phyloP scores from a whole-genome alignment of 1,140 invertebrate genomes.

The Drosophila watanabei region DNA sequence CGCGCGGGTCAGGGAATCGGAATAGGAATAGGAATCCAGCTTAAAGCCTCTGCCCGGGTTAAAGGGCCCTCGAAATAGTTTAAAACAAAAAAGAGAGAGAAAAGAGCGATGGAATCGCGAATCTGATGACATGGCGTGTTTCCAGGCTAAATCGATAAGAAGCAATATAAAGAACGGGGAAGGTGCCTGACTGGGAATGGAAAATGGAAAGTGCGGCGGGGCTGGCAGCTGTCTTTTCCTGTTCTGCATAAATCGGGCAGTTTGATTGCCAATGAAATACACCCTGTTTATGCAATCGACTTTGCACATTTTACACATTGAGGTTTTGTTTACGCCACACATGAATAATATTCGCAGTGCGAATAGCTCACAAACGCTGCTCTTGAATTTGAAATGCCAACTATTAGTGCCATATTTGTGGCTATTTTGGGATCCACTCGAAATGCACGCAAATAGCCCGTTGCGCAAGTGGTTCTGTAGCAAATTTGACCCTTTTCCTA shows the following conservation, averaged over 20 bases:
- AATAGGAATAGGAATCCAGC: slow-evolving; percentile 21
- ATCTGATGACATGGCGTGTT: slow-evolving; percentile 60
- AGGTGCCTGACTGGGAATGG: slow-evolving; percentile 8
- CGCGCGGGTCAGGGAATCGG: slow-evolving; percentile 3
- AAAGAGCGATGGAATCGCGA: slow-evolving; percentile 11
- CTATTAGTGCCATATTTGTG: slow-evolving; percentile 37
- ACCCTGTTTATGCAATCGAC: slow-evolving; percentile 72
- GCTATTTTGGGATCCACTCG: slow-evolving; percentile 33
- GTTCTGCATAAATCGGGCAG: slow-evolving; percentile 71
- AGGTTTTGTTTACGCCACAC: slow-evolving; percentile 34
- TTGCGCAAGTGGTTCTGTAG: slow-evolving; percentile 26
- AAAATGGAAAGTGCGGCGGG: not conserved
- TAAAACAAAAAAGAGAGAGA: slow-evolving; percentile 4
- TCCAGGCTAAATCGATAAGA: slow-evolving; percentile 63
- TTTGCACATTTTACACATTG: slow-evolving; percentile 63
- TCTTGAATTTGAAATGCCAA: slow-evolving; percentile 29
- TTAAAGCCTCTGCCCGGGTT: slow-evolving; percentile 54
- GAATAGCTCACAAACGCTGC: slow-evolving; percentile 3
- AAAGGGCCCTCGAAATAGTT: slow-evolving; percentile 39
- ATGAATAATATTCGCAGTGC: slow-evolving; percentile 22
- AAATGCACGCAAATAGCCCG: not conserved
- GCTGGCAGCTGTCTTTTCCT: slow-evolving; percentile 32
- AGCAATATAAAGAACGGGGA: slow-evolving; percentile 12
- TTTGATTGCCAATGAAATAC: slow-evolving; percentile 69
- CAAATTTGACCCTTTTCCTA: slow-evolving; percentile 15